Conservation (phyloP, 2,888 invertebrate genomes). For the Caenorhabditis uteleia region DNA sequence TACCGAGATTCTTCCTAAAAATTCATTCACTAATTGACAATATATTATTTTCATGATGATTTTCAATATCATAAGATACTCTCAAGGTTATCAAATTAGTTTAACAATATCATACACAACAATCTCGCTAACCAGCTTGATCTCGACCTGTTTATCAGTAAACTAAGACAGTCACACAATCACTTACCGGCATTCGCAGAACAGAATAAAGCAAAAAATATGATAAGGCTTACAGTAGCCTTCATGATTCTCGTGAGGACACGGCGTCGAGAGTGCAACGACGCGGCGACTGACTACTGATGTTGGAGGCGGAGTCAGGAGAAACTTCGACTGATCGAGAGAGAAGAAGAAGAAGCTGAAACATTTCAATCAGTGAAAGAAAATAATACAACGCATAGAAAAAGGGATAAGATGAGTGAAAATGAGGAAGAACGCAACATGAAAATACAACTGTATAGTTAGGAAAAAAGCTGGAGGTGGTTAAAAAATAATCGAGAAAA, state of each 20-base stretch:
- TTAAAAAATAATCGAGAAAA: too few relatives aligned
- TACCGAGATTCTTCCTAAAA: constrained; percentile 45
- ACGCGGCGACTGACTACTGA: constrained; percentile 26
- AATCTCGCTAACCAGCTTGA: too few relatives aligned
- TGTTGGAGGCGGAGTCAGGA: constrained; percentile 31
- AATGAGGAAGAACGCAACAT: constrained; percentile 15
- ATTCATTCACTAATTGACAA: too few relatives aligned
- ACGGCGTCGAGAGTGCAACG: constrained; percentile 32
- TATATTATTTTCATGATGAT: too few relatives aligned
- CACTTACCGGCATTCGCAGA: constrained; percentile 30
- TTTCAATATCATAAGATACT: too few relatives aligned
- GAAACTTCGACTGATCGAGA: too few relatives aligned
- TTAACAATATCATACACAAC: too few relatives aligned
- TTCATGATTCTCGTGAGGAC: constrained; percentile 27
- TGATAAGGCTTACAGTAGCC: constrained; percentile 38
- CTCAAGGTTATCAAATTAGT: too few relatives aligned
- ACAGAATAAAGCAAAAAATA: constrained; percentile 30
- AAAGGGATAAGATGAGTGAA: constrained; percentile 18
- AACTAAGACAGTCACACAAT: background rate
- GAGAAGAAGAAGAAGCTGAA: constrained; percentile 17
- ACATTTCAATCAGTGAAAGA: constrained; percentile 19
- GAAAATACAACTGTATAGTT: too few relatives aligned
- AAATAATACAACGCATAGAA: constrained; percentile 10
- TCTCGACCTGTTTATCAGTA: too few relatives aligned
- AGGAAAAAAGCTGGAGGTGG: too few relatives aligned